These are phyloP conservation scores for Bombus breviceps DNA, from an alignment of 1,140 invertebrate genomes.

Conservation along the genomic window DNA sequence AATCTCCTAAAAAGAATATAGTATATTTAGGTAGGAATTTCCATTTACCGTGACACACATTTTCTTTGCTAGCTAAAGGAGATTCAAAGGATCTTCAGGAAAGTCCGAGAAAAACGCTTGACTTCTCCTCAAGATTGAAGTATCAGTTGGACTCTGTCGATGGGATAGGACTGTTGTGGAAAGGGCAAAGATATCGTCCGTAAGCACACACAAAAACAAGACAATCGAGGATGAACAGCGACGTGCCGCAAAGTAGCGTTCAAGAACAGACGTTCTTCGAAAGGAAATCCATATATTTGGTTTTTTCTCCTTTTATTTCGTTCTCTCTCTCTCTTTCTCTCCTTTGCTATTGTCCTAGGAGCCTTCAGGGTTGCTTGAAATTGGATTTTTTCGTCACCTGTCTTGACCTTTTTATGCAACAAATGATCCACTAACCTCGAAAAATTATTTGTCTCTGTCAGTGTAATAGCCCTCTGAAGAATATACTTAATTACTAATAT, in stretches of 20 bases:
- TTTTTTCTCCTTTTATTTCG: slow-evolving; percentile 30
- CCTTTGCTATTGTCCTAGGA: slow-evolving; percentile 1
- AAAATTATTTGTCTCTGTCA: not conserved
- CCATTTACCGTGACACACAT: not conserved
- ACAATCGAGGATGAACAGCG: slow-evolving; percentile 24
- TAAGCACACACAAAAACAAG: slow-evolving; percentile 45
- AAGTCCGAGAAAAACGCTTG: not conserved
- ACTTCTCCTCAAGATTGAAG: slow-evolving; percentile 19
- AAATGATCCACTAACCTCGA: not conserved
- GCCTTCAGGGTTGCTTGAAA: slow-evolving; percentile 15
- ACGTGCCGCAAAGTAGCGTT: slow-evolving; percentile 39
- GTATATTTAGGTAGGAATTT: not conserved
- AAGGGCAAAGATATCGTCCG: slow-evolving; percentile 44
- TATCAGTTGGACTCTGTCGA: not conserved
- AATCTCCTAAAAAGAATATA: no score
- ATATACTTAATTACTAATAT: not conserved
- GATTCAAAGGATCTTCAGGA: not conserved
- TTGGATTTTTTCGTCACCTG: slow-evolving; percentile 34
- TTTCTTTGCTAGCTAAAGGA: not conserved
- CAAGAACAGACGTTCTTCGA: slow-evolving; percentile 7
- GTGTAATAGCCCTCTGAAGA: not conserved
- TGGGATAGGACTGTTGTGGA: slow-evolving; percentile 5
- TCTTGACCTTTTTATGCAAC: no score
- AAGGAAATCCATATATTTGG: slow-evolving; percentile 45
- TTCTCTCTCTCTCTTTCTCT: not conserved